Conservation (phyloP, 1,140 invertebrate genomes). For the Lasioglossum albipes region DNA sequence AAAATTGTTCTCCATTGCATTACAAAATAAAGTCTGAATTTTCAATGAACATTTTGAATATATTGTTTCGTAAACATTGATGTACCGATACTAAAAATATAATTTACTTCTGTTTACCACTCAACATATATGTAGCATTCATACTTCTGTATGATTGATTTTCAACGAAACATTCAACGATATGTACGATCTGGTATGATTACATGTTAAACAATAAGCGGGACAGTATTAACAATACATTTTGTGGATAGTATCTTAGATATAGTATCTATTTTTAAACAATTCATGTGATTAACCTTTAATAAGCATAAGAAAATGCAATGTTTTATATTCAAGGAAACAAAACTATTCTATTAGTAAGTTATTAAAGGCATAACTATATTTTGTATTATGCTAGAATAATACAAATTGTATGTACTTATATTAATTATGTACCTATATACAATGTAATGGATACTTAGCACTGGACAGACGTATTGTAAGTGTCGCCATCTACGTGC, state of each 20-base stretch:
- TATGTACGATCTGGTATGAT: background rate
- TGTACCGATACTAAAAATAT: background rate
- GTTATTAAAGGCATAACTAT: background rate
- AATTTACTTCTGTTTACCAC: background rate
- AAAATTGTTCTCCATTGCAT: background rate
- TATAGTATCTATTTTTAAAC: background rate
- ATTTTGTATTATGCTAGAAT: background rate
- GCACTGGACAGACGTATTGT: background rate
- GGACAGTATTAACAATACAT: too few relatives aligned
- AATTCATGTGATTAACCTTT: background rate
- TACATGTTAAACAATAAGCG: too few relatives aligned
- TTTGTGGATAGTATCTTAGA: too few relatives aligned
- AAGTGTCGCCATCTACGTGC: conserved; percentile 10
- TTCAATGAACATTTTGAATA: background rate
- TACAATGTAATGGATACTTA: too few relatives aligned
- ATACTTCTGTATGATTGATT: conserved; percentile 7
- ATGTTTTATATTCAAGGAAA: background rate
- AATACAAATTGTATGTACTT: background rate
- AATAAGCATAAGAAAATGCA: background rate
- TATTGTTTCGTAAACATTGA: background rate
- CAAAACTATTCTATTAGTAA: background rate
- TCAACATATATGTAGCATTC: too few relatives aligned
- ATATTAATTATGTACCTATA: too few relatives aligned
- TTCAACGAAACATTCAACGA: background rate
- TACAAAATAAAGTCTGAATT: background rate